These are phyloP conservation scores for Bufo gargarizans DNA, from an alignment of 2,113 vertebrate genomes.

Conservation along the genomic window DNA sequence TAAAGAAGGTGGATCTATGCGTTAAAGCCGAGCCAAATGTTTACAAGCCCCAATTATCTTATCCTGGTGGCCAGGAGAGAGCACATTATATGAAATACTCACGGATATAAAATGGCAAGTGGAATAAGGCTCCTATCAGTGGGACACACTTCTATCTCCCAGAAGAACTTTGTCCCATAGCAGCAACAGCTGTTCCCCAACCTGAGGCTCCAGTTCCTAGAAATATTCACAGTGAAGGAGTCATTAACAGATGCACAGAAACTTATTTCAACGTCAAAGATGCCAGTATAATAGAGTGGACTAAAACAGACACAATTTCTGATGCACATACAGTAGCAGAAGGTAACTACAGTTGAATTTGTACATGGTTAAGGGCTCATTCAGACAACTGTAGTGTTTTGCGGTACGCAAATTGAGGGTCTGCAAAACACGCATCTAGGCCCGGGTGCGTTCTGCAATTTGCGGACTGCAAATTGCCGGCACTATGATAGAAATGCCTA, in stretches of 20 bases:
- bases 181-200: conserved; percentile 82
- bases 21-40: not conserved
- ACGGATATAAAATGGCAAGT: conserved; percentile 12
- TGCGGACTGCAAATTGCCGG: too few relatives aligned
- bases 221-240: not conserved
- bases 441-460: too few relatives aligned
- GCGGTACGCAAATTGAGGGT: too few relatives aligned
- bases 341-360: too few relatives aligned
- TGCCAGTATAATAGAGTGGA: not conserved
- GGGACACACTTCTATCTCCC: conserved; percentile 64
- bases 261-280: not conserved
- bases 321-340: not conserved
- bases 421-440: too few relatives aligned
- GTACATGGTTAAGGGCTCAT: too few relatives aligned
- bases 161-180: conserved; percentile 80
- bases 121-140: conserved; percentile 59
- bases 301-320: not conserved
- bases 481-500: too few relatives aligned
- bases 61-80: not conserved
- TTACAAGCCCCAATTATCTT: not conserved
- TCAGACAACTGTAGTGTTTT: too few relatives aligned
- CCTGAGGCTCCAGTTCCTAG: conserved; percentile 88
- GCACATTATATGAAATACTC: not conserved
- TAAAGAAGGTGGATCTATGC: too few relatives aligned
- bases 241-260: not conserved